Evolutionary conservation across 92 coral and sea anemone species (phyloP), one percentile per base, ranked within the genome.

Genomic region (Heteractis magnifica): DNA sequence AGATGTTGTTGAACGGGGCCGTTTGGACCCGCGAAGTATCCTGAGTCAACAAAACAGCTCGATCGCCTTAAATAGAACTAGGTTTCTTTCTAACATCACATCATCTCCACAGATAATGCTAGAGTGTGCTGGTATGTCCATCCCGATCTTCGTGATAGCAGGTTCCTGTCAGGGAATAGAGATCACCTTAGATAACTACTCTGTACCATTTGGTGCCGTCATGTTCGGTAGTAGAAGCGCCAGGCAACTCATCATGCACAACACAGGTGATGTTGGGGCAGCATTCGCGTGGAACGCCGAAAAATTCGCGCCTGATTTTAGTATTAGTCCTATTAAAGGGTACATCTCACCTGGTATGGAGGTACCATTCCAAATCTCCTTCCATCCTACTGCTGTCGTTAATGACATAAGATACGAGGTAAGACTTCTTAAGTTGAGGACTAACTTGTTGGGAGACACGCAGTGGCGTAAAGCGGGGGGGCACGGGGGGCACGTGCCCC

Each of bases 131-230:
- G 99, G 99, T 14, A 83, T 96, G 86, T 92, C 97, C 15, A 98
- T 94, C 84, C 95, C 99, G 51, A 93, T 96, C 55, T 96, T 96
- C 76, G 93, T 96, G 79, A 94, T 94, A 77, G 83, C 98, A 48
- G 99, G 98, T 53, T 89, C 90, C 56, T 96, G 99, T 55, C 99
- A 96, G 62, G 99, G 95, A 10, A 93, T 96, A 53, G 99, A 96
- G 81, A 89, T 96, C 76, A 74, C 86, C 51, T 89, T 96, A 74
- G 99, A 96, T 85, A 92, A 92, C 79, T 91, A 94, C 82, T 96
- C 99, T 19, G 93, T 96, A 23, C 99, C 99, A 11, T 96, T 96
- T 73, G 99, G 99, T 23, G 99, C 99, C 4, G 98, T 96, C n/a
- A 98, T 96, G 62, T 85, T 78, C 18, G 97, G 99, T 62, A 96